Base-by-base conservation (phyloP, 2,113 vertebrate species). In the human (Homo sapiens) region DNA sequence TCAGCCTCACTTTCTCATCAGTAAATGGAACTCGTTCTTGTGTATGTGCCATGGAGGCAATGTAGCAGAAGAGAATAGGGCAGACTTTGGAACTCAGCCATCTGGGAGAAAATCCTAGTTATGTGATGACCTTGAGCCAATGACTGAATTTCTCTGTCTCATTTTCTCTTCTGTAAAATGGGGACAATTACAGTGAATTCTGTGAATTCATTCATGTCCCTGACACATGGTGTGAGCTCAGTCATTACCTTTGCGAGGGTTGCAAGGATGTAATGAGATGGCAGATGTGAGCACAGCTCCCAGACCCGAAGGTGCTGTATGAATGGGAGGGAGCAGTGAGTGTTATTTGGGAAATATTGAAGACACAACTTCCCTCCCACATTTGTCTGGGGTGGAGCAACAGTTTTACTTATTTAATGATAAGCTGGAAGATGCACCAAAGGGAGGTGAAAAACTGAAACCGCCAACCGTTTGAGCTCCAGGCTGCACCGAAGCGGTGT, bases 391-490 rank as follows among this genome's bases (percentile, higher is more conserved):
- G 61, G 45, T 57, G 68, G 57, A 68, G 59, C 94, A 27, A 45
- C 59, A 35, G 52, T 93, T 95, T 68, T 84, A 64, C 59, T 85
- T n/a, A 73, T 38, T 95, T 81, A n/a, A 59, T 93, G 95, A 85
- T 81, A 84, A 72, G 61, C 76, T 84, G 57, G 68, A 97, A 89
- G 95, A 90, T 89, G 64, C 43, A 76, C 50, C 93, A 73, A 48
- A 97, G 72, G 80, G 73, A 96, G 88, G 95, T 96, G 88, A 90
- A 89, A 94, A 97, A 92, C 97, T 64, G 84, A 97, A 98, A 94
- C 94, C 78, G 0, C 96, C 79, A 22, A 85, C 96, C 84, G 95
- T 98, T 97, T 81, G 75, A 95, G 73, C 92, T 76, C 61, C 16
- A 83, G 79, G 61, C 95, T 82, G 72, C 84, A 57, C 73, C 2